These are phyloP conservation scores for Subacronicta megacephala DNA, from an alignment of 2,888 invertebrate species.

Conservation along the genomic window DNA sequence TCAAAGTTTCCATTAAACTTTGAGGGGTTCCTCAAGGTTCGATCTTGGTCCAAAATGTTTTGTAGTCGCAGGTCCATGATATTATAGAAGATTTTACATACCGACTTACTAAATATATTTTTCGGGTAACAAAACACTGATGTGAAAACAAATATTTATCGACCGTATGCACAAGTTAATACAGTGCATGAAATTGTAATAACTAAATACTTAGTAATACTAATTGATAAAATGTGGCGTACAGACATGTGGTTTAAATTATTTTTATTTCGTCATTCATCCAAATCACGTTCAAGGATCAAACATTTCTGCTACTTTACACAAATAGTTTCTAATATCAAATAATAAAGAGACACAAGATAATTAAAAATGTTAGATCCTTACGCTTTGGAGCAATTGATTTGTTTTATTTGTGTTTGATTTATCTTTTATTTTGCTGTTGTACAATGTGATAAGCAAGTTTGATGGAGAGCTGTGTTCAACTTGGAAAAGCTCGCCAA, in stretches of 20 bases:
- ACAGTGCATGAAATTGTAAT: too few relatives aligned
- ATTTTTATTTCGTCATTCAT: constrained; percentile 47
- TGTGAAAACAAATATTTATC: too few relatives aligned
- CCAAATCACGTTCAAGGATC: constrained; percentile 54
- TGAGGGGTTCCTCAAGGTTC: constrained; percentile 4
- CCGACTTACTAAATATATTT: too few relatives aligned
- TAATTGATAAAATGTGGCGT: constrained; percentile 39
- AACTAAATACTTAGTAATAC: background rate
- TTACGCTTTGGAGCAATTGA: constrained; percentile 70
- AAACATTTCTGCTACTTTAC: constrained; percentile 53
- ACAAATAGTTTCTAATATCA: constrained; percentile 13
- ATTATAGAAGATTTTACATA: too few relatives aligned
- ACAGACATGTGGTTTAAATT: constrained; percentile 37
- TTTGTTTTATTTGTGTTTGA: constrained; percentile 55
- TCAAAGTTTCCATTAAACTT: background rate
- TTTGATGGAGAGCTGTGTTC: constrained; percentile 64
- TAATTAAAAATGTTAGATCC: constrained; percentile 50
- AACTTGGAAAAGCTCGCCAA: too few relatives aligned
- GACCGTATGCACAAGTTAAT: too few relatives aligned
- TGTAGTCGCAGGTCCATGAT: background rate
- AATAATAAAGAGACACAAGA: constrained; percentile 10
- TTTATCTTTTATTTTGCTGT: constrained; percentile 66
- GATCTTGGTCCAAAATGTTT: background rate
- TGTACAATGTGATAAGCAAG: constrained; percentile 63
- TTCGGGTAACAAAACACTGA: too few relatives aligned